Percentiles rank a stretch among this genome's conserved stretches.
Evolutionary conservation across 2,888 invertebrate genomes (phyloP).

Genomic region (Machimus atricapillus): DNA sequence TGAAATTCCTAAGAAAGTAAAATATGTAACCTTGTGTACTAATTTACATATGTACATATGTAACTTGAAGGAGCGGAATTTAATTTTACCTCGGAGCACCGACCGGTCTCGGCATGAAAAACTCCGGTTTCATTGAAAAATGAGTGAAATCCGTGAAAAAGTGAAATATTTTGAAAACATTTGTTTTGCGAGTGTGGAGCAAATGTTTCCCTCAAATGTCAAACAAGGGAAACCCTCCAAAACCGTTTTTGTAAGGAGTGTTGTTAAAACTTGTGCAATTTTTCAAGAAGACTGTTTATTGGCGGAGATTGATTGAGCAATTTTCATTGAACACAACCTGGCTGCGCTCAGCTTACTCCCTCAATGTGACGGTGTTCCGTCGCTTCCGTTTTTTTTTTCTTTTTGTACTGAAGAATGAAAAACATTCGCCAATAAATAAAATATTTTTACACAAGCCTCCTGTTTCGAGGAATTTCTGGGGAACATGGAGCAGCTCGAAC

Average conservation of each 20-base stretch:
- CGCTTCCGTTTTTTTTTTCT: not conserved
- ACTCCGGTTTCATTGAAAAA: not conserved
- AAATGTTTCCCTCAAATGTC: slow-evolving; percentile 31
- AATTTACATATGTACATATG: too few relatives aligned
- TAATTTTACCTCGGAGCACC: not conserved
- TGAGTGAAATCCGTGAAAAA: not conserved
- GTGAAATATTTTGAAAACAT: not conserved
- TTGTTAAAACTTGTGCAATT: slow-evolving; percentile 31
- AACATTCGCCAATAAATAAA: slow-evolving; percentile 35
- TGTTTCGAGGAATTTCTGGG: not conserved
- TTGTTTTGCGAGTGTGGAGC: not conserved
- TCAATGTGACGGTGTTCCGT: not conserved
- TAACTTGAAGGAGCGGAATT: not conserved
- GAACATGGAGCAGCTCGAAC: not conserved
- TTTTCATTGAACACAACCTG: slow-evolving; percentile 35
- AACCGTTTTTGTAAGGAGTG: slow-evolving; percentile 8
- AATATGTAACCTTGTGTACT: too few relatives aligned
- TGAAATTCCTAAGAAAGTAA: too few relatives aligned
- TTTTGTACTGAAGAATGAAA: not conserved
- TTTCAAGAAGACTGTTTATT: slow-evolving; percentile 36
- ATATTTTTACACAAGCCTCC: slow-evolving; percentile 26
- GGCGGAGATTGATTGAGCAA: slow-evolving; percentile 39
- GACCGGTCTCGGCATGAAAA: not conserved
- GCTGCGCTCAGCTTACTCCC: not conserved
- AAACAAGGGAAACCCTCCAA: slow-evolving; percentile 11